These are phyloP conservation scores for Lasiommata megera DNA, from an alignment of 2,888 invertebrate genomes.

Conservation along the genomic window DNA sequence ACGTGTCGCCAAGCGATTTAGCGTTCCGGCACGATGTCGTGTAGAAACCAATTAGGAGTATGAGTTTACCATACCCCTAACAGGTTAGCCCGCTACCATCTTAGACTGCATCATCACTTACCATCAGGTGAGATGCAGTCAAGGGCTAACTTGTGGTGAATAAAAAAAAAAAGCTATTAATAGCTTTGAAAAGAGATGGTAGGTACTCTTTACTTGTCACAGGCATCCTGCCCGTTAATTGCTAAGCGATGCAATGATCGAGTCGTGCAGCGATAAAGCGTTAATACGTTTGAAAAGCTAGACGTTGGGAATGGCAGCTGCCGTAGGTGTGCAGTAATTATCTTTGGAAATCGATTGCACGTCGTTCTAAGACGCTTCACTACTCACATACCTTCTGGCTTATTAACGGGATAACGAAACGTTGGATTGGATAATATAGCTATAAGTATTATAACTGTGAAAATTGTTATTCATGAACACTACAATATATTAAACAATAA, in stretches of 20 bases:
- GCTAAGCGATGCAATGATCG: conserved; percentile 14
- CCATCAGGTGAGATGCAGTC: no score
- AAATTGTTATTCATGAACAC: no score
- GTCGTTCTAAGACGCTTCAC: conserved; percentile 6
- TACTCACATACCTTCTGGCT: conserved; percentile 12
- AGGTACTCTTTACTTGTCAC: not conserved
- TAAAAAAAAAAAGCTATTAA: no score
- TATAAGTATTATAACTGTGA: no score
- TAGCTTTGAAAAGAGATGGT: not conserved
- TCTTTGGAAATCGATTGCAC: conserved; percentile 9
- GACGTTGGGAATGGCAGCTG: conserved; percentile 9
- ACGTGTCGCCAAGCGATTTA: no score
- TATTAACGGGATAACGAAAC: not conserved
- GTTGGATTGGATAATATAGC: not conserved
- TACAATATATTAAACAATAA: no score
- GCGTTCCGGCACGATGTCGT: no score
- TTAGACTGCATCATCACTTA: no score
- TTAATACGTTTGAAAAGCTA: conserved; percentile 9
- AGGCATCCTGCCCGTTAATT: conserved; percentile 11
- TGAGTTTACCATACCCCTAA: no score
- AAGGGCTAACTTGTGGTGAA: no score
- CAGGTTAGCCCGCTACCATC: no score
- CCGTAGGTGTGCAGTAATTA: conserved; percentile 17
- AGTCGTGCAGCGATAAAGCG: conserved; percentile 8
- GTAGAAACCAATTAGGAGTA: no score